phyloP scores from a whole-genome alignment of 2,797 vertebrate species.

The Anolis apletophallus region DNA sequence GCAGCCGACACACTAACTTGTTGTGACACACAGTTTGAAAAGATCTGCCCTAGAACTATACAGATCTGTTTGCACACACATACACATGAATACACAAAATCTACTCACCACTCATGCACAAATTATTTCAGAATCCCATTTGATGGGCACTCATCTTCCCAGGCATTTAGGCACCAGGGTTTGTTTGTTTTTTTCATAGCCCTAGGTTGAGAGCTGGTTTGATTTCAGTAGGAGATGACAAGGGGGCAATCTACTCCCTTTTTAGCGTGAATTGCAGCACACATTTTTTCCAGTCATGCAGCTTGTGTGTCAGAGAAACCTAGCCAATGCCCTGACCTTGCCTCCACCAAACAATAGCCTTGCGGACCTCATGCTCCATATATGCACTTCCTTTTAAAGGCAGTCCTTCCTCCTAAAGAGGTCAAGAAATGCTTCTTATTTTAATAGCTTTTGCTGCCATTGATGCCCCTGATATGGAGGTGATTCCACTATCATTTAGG shows the following conservation, averaged over 20 bases:
- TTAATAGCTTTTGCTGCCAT: constrained; percentile 18
- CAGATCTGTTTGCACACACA: neutral
- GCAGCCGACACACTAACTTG: too few relatives aligned
- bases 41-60: neutral
- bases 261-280: neutral
- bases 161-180: too few relatives aligned
- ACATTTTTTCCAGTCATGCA: neutral
- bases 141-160: neutral
- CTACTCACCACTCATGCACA: too few relatives aligned
- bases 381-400: neutral
- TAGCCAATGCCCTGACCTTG: neutral
- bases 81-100: neutral
- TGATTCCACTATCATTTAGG: constrained; percentile 1
- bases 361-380: neutral
- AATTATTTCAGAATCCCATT: neutral
- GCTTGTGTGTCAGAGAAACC: neutral
- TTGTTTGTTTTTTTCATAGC: neutral
- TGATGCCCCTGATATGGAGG: neutral
- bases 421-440: neutral
- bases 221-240: neutral
- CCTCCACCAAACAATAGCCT: neutral
- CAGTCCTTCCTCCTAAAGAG: neutral
- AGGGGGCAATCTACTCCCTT: neutral
- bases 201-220: neutral
- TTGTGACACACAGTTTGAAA: too few relatives aligned